These are phyloP conservation scores for Brachypalpus laphriformis DNA, from an alignment of 2,888 invertebrate genomes.

Conservation along the genomic window DNA sequence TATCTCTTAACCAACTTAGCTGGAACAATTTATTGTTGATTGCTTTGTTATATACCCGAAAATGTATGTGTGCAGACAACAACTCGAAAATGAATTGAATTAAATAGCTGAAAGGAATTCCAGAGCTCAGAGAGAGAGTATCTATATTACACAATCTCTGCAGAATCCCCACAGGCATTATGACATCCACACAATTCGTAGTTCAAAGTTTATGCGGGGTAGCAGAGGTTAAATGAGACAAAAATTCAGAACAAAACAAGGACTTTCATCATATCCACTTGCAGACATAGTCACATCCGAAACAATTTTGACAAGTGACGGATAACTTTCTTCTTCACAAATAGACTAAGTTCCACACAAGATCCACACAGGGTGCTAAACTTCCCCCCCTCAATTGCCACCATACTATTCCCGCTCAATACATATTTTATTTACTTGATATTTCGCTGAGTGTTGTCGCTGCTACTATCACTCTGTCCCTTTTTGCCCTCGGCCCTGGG, in stretches of 20 bases:
- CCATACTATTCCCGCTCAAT: constrained; percentile 15
- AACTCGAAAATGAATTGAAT: constrained; percentile 62
- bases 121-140: background rate
- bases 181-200: constrained; percentile 14
- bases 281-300: constrained; percentile 50
- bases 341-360: constrained; percentile 28
- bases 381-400: background rate
- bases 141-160: background rate
- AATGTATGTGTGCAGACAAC: constrained; percentile 15
- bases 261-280: constrained; percentile 12
- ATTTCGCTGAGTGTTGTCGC: constrained; percentile 19
- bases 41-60: constrained; percentile 20
- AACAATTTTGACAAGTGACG: constrained; percentile 63
- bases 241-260: constrained; percentile 18
- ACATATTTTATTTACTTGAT: constrained; percentile 49
- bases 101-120: constrained; percentile 54
- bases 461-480: constrained; percentile 11
- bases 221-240: constrained; percentile 23
- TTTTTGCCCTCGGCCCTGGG: constrained; percentile 6
- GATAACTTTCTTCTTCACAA: constrained; percentile 44
- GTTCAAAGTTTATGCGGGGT: background rate
- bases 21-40: constrained; percentile 66
- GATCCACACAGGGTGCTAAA: constrained; percentile 1
- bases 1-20: constrained; percentile 37
- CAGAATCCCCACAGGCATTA: background rate